These are phyloP conservation scores for Portunus trituberculatus DNA, from an alignment of 1,140 invertebrate species.

Conservation along the genomic window DNA sequence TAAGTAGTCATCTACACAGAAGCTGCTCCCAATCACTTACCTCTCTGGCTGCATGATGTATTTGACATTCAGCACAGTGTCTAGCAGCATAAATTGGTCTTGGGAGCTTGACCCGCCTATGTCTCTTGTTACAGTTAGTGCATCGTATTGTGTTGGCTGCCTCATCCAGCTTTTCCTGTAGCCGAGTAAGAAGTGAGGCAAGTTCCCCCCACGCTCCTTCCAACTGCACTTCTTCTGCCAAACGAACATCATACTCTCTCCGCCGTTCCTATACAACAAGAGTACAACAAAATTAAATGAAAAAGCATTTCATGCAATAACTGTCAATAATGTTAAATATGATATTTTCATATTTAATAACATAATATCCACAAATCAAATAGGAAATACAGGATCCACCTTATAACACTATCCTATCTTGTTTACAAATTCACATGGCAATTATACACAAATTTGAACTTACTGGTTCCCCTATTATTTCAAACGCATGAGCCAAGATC, in stretches of 20 bases:
- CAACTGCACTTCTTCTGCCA: constrained; percentile 83
- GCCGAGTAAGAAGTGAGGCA: constrained; percentile 77
- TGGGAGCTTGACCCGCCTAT: constrained; percentile 90
- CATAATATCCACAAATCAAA: background rate
- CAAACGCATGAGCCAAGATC: constrained; percentile 95
- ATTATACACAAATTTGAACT: constrained; percentile 74
- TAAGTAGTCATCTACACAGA: background rate
- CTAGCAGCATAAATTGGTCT: constrained; percentile 93
- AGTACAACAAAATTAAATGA: background rate
- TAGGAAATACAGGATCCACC: background rate
- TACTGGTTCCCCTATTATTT: constrained; percentile 95
- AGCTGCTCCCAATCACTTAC: constrained; percentile 81
- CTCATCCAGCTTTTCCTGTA: constrained; percentile 96
- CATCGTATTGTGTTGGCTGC: constrained; percentile 94
- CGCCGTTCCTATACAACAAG: constrained; percentile 86
- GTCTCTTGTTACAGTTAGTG: constrained; percentile 94
- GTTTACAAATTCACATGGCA: background rate
- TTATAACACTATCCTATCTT: too few species aligned
- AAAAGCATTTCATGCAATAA: too few species aligned
- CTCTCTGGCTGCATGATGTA: constrained; percentile 94
- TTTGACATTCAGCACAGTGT: constrained; percentile 93
- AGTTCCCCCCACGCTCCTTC: constrained; percentile 76
- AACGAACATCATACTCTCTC: constrained; percentile 87
- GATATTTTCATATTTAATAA: background rate
- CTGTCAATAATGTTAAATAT: too few species aligned